Percentiles rank a stretch among this genome's conserved stretches.
phyloP scores from a whole-genome alignment of 1,140 invertebrate species.

The Macrocentrus cingulum region DNA sequence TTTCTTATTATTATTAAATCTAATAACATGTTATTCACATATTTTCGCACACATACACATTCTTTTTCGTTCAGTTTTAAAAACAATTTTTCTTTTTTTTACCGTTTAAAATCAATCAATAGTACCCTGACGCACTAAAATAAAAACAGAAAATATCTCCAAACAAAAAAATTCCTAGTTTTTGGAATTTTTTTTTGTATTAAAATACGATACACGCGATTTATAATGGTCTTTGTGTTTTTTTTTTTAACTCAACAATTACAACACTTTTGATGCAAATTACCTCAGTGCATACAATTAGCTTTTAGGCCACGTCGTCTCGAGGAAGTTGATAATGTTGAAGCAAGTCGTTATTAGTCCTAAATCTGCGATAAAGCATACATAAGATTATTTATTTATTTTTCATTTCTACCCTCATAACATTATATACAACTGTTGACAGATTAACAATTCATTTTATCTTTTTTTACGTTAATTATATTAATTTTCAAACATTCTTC shows the following conservation, averaged over 20 bases:
- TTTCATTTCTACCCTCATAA: slow-evolving; percentile 3
- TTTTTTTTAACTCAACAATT: too few relatives aligned
- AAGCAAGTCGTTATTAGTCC: background rate
- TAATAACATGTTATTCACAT: background rate
- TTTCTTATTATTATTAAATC: background rate
- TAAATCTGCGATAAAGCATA: background rate
- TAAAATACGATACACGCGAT: too few relatives aligned
- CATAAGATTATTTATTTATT: background rate
- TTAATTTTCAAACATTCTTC: too few relatives aligned
- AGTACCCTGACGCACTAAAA: too few relatives aligned
- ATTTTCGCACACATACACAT: background rate
- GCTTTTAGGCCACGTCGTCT: slow-evolving; percentile 14
- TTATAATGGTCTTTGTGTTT: too few relatives aligned
- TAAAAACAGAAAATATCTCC: too few relatives aligned
- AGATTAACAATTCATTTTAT: background rate
- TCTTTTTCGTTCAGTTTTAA: background rate
- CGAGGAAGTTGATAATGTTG: background rate
- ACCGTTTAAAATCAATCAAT: too few relatives aligned
- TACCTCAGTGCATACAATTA: background rate
- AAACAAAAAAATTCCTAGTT: too few relatives aligned
- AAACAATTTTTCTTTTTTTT: too few relatives aligned
- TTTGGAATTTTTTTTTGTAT: too few relatives aligned
- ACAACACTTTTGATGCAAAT: too few relatives aligned
- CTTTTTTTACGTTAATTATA: background rate
- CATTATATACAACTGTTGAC: background rate